Evolutionary conservation across 2,888 invertebrate species (phyloP), one percentile per base, ranked within the genome.

Genomic region (Dolichopus griseipennis): DNA sequence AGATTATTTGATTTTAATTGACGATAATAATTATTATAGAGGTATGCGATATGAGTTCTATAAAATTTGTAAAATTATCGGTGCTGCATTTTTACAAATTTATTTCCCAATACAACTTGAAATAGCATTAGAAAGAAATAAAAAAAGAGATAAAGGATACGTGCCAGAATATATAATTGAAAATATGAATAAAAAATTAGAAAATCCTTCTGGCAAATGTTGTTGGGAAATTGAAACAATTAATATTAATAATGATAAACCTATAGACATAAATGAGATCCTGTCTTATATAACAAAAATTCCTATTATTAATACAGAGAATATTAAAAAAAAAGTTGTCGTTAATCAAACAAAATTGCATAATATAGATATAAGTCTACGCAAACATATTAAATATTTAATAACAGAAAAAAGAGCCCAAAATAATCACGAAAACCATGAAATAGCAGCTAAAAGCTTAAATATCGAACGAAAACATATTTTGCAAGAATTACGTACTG

Each of bases 21-120:
- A 80, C 72, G 81, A 80, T 69, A 80, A 81, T 68, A 75, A 79
- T 66, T 80, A 77, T 65, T 81, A 80, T 68, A 72, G 73, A 66
- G 78, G 80, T 33, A 80, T 81, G 80, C 76, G 81, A 18, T 74
- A 78, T 66, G 76, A 78, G 68, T 68, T 79, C 1, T 76, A 76
- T 61, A 78, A 79, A 71, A 61, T 79, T 12, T 73, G 76, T 9
- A 73, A 73, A 27, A 22, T 67, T 6, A 63, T 72, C 3, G 22
- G 66, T 27, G 70, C 76, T 10, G 67, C 73, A 5, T 81, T 75
- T 70, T 75, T 75, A 0, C 78, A 79, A 71, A 72, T 81, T 41
- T 74, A 75, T 70, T 71, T 80, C 3, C 68, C 70, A 43, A 66
- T 70, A 8, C 61, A 69, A 3, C 18, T 75, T 10, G 61, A 68